Base-by-base conservation (phyloP, 2,113 vertebrate genomes). In the Eptesicus fuscus region DNA sequence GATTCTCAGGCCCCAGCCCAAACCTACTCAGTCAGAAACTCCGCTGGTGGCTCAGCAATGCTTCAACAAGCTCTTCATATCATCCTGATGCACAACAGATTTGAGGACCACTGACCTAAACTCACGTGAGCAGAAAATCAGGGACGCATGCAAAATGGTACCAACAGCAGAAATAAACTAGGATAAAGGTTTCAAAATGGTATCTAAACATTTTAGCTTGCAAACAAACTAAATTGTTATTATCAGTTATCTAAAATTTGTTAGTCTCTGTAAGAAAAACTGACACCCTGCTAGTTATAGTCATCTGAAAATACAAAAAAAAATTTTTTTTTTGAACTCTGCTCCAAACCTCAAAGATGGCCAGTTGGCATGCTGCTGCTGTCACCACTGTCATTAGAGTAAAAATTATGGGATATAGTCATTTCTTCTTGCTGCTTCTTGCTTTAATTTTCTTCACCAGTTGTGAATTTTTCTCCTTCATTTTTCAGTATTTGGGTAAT, bases 351-450 rank as follows among this genome's bases (percentile, higher is more conserved):
- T 94, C 73, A 56, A 7, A 59, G 37, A 51, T 32, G 20, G 32
- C 44, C 53, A 40, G 18, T 12, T 37, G 28, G 1, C 35, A 20
- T 11, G 20, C 9, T 65, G 11, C 18, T 30, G 20, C 47, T 37
- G 85, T 61, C 17, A 79, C n/a, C 49, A 32, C 87, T 28, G 23
- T 74, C 32, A 56, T 63, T 86, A 83, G 42, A 65, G 9, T 61
- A 89, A 93, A 87, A 83, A 88, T 56, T 73, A 79, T 44, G 20
- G 89, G 42, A 30, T 40, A 4, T 20, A 94, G 56, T 82, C 78
- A 49, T 91, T 96, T 93, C 56, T 91, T 61, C n/a, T 79, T 89
- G 40, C 7, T n/a, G 74, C 91, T 91, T 14, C 2, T 83, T 85
- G 30, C 63, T 59, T 88, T 91, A 56, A 83, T 80, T 89, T 89